Conservation (phyloP, 1,140 invertebrate genomes). For the Matsumurasca onukii region DNA sequence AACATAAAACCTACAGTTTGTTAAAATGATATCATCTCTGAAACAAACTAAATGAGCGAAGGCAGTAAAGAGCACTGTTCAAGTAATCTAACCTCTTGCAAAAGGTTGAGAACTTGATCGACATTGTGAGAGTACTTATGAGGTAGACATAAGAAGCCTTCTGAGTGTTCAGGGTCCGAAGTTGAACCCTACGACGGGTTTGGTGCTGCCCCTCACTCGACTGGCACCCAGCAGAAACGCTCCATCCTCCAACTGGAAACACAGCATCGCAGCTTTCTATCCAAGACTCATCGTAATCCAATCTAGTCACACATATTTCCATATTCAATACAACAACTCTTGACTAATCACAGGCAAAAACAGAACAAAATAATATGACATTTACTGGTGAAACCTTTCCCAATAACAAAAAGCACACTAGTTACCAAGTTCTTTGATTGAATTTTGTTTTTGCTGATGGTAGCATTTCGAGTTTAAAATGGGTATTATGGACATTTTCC, state of each 20-base stretch:
- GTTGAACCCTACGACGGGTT: slow-evolving; percentile 96
- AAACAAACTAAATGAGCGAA: too few species aligned
- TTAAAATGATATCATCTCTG: too few species aligned
- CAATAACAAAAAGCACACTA: not conserved
- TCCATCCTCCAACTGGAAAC: slow-evolving; percentile 95
- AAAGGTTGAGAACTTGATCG: slow-evolving; percentile 39
- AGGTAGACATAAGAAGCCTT: slow-evolving; percentile 89
- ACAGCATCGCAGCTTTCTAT: slow-evolving; percentile 94
- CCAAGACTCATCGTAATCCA: slow-evolving; percentile 29
- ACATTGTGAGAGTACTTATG: slow-evolving; percentile 68
- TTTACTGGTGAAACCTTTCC: not conserved
- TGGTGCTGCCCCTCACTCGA: slow-evolving; percentile 70
- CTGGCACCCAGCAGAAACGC: slow-evolving; percentile 95
- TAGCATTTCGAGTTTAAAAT: not conserved
- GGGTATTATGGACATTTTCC: too few species aligned
- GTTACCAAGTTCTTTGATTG: not conserved
- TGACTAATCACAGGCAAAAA: not conserved
- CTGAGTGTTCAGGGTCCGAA: slow-evolving; percentile 93
- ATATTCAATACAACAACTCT: not conserved
- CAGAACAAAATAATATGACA: not conserved
- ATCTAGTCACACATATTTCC: slow-evolving; percentile 22
- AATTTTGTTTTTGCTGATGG: not conserved
- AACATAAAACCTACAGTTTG: too few species aligned
- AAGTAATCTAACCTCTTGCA: slow-evolving; percentile 5
- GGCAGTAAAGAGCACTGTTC: not conserved